These are phyloP conservation scores for Gallirallus australis DNA, from an alignment of 2,797 vertebrate genomes.

Conservation along the genomic window DNA sequence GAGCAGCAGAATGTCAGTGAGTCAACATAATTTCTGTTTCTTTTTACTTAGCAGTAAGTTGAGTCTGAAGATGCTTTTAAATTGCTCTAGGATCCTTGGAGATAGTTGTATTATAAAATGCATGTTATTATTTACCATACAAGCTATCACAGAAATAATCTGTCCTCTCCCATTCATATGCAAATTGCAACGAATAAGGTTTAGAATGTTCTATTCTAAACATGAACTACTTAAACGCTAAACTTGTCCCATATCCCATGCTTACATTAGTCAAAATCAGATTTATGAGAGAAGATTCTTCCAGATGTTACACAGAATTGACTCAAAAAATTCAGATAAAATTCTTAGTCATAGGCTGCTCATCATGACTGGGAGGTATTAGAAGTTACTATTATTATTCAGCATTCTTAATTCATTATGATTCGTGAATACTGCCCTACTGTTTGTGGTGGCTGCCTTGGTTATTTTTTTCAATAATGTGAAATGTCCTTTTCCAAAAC, in stretches of 20 bases:
- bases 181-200: background rate
- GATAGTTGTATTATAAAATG: background rate
- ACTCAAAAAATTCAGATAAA: background rate
- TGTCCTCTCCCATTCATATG: background rate
- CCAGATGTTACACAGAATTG: background rate
- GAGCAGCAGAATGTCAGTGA: background rate
- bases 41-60: background rate
- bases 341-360: background rate
- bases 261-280: background rate
- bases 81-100: background rate
- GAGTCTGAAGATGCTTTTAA: background rate
- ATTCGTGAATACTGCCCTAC: background rate
- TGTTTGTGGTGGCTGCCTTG: background rate
- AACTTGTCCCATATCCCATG: background rate
- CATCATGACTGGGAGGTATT: background rate
- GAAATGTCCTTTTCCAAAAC: background rate
- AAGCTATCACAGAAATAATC: background rate
- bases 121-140: background rate
- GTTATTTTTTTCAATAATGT: background rate
- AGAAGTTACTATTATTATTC: background rate
- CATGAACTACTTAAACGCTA: background rate
- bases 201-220: background rate
- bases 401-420: background rate
- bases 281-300: background rate
- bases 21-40: background rate